A percentile compares a stretch with the other conserved stretches of the same genome.
Conservation (phyloP, 2,797 vertebrate species). For the Pogoniulus pusillus region DNA sequence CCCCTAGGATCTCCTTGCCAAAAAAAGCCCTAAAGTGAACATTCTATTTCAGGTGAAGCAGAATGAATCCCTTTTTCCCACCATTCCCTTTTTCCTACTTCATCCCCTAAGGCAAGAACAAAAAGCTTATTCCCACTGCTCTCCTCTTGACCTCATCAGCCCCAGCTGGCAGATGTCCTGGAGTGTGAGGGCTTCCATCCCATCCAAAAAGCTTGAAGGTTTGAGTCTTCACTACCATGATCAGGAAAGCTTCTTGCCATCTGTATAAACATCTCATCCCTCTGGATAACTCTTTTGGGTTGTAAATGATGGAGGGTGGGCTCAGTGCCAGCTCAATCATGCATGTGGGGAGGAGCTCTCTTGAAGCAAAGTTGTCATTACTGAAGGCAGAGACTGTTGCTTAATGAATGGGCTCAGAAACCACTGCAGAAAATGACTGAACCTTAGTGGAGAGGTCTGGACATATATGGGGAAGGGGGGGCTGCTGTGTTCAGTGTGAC, state of each 20-base stretch:
- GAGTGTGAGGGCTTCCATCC: neutral
- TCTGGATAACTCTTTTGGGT: neutral
- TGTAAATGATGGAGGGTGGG: neutral
- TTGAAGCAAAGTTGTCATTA: neutral
- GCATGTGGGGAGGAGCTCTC: neutral
- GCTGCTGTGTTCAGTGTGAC: neutral
- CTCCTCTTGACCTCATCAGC: neutral
- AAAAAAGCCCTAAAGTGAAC: neutral
- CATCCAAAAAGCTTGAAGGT: neutral
- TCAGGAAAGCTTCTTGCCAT: neutral
- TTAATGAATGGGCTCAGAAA: neutral
- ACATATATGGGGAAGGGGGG: fast-evolving
- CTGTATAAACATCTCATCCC: neutral
- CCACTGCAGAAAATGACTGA: neutral
- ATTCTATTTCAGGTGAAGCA: neutral
- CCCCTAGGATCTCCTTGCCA: neutral
- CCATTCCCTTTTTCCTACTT: neutral
- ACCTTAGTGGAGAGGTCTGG: fast-evolving
- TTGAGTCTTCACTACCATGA: neutral
- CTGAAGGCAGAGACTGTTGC: neutral
- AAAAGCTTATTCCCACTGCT: neutral
- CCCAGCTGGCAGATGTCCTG: neutral
- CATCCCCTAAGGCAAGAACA: neutral
- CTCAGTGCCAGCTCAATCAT: neutral
- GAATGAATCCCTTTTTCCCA: neutral